Percentiles rank a stretch among this genome's conserved stretches.
Evolutionary conservation across 2,797 vertebrate genomes (phyloP).

Genomic region (Stomatorhinus walkeri): DNA sequence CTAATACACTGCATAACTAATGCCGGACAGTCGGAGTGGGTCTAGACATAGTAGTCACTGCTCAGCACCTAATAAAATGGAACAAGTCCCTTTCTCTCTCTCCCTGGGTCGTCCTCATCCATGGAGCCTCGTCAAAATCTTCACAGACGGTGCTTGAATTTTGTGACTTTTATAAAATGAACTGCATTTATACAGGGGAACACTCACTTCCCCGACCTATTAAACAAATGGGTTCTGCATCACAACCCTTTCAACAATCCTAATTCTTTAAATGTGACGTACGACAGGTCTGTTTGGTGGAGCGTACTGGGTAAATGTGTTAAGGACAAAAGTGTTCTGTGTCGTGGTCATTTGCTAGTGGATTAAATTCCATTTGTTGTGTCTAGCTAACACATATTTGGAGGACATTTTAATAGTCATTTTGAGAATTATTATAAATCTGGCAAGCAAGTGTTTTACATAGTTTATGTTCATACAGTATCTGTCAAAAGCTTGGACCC

Average conservation of each 20-base stretch:
- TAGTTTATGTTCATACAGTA: not conserved
- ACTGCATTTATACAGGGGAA: not conserved
- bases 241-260: not conserved
- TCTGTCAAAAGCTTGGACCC: not conserved
- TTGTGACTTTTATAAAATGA: not conserved
- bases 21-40: too few species aligned
- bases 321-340: not conserved
- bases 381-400: not conserved
- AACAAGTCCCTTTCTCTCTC: not conserved
- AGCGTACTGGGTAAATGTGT: not conserved
- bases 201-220: not conserved
- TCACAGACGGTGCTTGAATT: not conserved
- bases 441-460: not conserved
- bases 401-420: not conserved
- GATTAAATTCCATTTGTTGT: not conserved
- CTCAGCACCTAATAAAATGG: not conserved
- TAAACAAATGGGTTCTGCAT: not conserved
- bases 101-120: not conserved
- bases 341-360: not conserved
- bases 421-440: not conserved
- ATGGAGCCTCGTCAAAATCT: not conserved
- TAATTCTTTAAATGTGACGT: not conserved
- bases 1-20: not conserved
- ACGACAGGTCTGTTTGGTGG: not conserved
- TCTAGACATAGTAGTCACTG: not conserved